A percentile compares a stretch with the other conserved stretches of the same genome.
These are phyloP conservation scores for Drosophila macrospina DNA, from an alignment of 2,888 invertebrate species.

Conservation along the genomic window DNA sequence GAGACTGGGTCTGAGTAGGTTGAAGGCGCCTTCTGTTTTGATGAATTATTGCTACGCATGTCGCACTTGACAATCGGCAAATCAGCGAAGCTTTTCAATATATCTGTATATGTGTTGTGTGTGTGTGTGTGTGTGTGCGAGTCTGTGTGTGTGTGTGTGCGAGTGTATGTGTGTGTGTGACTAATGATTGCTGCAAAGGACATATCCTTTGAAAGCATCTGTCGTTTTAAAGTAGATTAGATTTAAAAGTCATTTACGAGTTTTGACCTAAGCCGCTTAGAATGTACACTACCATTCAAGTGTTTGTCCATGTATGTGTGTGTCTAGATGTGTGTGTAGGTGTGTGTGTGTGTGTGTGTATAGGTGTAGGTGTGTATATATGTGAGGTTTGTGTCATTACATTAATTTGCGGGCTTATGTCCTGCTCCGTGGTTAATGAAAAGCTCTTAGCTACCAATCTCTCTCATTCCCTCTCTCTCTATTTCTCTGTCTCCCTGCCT, in stretches of 20 bases:
- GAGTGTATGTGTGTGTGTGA: constrained; percentile 38
- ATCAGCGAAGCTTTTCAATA: constrained; percentile 70
- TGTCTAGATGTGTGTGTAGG: constrained; percentile 28
- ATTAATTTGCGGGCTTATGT: constrained; percentile 71
- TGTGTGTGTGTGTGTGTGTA: constrained; percentile 25
- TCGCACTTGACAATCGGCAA: constrained; percentile 79
- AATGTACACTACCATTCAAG: constrained; percentile 36
- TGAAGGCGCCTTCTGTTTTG: constrained; percentile 70
- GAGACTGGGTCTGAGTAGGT: not conserved
- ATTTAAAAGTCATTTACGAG: constrained; percentile 76
- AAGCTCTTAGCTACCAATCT: constrained; percentile 38
- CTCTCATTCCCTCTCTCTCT: not conserved
- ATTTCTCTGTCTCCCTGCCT: not conserved
- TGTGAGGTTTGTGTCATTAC: constrained; percentile 53
- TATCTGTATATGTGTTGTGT: too few species aligned
- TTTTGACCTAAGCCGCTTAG: constrained; percentile 74
- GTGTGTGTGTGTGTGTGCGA: too few species aligned
- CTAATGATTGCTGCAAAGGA: constrained; percentile 61
- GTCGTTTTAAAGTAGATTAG: constrained; percentile 64
- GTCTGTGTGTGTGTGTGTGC: constrained; percentile 7
- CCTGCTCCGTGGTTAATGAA: constrained; percentile 59
- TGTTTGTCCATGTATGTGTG: constrained; percentile 28
- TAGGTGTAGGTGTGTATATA: constrained; percentile 29
- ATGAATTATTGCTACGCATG: constrained; percentile 80
- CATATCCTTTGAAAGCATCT: not conserved